phyloP scores from a whole-genome alignment of 2,113 vertebrate species.

The Malurus melanocephalus region DNA sequence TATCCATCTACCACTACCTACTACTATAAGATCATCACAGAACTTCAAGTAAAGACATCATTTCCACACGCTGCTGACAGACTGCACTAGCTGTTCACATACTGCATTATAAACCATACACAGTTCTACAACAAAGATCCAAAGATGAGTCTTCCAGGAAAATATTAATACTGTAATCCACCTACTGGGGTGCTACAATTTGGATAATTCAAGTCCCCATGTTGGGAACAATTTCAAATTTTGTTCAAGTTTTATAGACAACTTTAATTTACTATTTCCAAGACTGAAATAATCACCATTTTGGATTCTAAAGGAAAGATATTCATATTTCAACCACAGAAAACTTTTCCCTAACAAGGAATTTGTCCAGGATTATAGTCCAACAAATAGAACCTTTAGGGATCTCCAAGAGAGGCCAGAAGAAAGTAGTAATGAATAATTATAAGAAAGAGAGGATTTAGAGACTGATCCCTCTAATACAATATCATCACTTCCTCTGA shows the following conservation, averaged over 20 bases:
- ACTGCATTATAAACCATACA: neutral
- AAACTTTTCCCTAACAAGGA: neutral
- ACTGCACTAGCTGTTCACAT: rapidly evolving
- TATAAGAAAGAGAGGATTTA: neutral
- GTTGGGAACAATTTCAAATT: neutral
- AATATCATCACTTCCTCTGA: neutral
- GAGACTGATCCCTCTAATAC: neutral
- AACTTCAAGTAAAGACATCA: neutral
- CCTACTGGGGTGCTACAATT: neutral
- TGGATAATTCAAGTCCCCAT: neutral
- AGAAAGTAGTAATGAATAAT: neutral
- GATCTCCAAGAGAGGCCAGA: neutral
- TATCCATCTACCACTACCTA: neutral
- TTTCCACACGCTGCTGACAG: neutral
- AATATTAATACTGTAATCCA: neutral
- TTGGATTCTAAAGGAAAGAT: neutral
- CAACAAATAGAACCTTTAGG: neutral
- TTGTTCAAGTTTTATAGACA: neutral
- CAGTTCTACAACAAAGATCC: neutral
- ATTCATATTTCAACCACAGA: neutral
- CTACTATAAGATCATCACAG: neutral
- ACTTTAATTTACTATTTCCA: neutral
- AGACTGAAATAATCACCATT: neutral
- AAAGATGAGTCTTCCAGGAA: neutral
- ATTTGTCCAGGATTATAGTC: neutral